Conservation (phyloP, 1,140 invertebrate genomes). For the Chrysomallon squamiferum region DNA sequence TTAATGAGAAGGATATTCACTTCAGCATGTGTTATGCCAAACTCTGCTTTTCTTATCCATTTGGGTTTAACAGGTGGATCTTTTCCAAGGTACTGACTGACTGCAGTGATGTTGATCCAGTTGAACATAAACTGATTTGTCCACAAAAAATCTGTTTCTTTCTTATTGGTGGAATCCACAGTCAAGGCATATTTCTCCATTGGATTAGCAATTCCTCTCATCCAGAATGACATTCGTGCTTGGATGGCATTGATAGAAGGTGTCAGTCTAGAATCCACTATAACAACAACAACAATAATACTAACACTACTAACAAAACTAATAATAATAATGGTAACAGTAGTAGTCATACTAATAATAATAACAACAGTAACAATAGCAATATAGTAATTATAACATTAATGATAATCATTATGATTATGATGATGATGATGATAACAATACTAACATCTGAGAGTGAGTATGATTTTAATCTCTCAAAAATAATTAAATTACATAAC, state of each 20-base stretch:
- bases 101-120: slow-evolving; percentile 1
- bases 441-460: too few relatives aligned
- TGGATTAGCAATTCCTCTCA: background rate
- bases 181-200: background rate
- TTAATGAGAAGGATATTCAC: background rate
- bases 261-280: background rate
- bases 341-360: too few relatives aligned
- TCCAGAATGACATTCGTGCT: background rate
- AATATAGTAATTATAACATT: too few relatives aligned
- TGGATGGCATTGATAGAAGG: background rate
- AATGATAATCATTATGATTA: too few relatives aligned
- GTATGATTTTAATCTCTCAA: too few relatives aligned
- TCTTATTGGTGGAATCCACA: background rate
- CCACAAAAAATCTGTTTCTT: background rate
- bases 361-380: too few relatives aligned
- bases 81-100: background rate
- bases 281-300: background rate
- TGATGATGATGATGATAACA: too few relatives aligned
- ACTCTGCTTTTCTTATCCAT: background rate
- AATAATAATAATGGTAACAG: too few relatives aligned
- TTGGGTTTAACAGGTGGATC: background rate
- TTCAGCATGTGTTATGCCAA: background rate
- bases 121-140: background rate
- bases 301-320: too few relatives aligned
- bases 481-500: too few relatives aligned